Conservation (phyloP, 2,797 vertebrate species). For the Cetoscarus ocellatus region DNA sequence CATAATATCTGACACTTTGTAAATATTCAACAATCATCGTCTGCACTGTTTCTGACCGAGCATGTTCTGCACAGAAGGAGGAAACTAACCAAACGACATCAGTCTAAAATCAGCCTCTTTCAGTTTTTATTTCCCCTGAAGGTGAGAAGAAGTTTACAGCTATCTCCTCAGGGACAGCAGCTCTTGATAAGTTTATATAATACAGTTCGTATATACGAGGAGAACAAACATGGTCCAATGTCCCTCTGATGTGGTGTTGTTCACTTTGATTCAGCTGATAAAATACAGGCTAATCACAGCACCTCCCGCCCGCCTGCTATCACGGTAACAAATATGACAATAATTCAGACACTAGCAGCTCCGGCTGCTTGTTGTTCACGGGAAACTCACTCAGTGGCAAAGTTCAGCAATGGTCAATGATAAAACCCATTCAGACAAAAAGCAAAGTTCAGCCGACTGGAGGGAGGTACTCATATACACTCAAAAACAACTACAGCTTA, state of each 20-base stretch:
- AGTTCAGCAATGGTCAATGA: slow-evolving; percentile 82
- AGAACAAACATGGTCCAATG: slow-evolving; percentile 50
- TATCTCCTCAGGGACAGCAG: slow-evolving; percentile 39
- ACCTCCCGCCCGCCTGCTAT: slow-evolving; percentile 25
- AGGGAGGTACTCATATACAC: no score
- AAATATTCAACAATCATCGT: slow-evolving; percentile 39
- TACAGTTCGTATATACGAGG: slow-evolving; percentile 41
- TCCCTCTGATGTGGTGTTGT: slow-evolving; percentile 41
- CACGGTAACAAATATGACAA: slow-evolving; percentile 62
- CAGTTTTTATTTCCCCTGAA: slow-evolving; percentile 15
- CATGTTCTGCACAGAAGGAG: slow-evolving; percentile 60
- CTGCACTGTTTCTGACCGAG: slow-evolving; percentile 50
- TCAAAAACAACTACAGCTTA: slow-evolving; percentile 18
- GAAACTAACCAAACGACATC: slow-evolving; percentile 58
- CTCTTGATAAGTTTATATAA: slow-evolving; percentile 55
- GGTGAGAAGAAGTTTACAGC: slow-evolving; percentile 53
- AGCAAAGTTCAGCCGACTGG: slow-evolving; percentile 81
- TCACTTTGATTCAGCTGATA: slow-evolving; percentile 53
- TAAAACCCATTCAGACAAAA: slow-evolving; percentile 77
- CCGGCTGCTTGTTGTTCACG: slow-evolving; percentile 43
- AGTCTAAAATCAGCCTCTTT: slow-evolving; percentile 64
- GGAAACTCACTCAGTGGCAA: slow-evolving; percentile 70
- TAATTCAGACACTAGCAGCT: slow-evolving; percentile 53
- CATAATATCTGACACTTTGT: slow-evolving; percentile 39
- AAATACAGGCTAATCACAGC: slow-evolving; percentile 27